Conservation (phyloP, 2,113 vertebrate species). For the Felis catus region F.catus_Fca126_mat1.0 CM031412.1:178844501-178845000, state of each 20-base stretch:
- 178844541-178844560: not conserved
- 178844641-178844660: not conserved
- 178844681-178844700: not conserved
- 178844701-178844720: not conserved
- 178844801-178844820: not conserved
- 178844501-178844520: not conserved
- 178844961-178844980: not conserved
- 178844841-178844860: not conserved
- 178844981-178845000: accelerated
- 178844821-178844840: not conserved
- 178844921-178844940: not conserved
- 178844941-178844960: not conserved
- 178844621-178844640: not conserved
- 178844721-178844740: not conserved
- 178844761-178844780: not conserved
- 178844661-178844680: not conserved
- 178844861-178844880: not conserved
- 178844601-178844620: not conserved
- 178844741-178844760: not conserved
- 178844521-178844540: not conserved
- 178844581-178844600: not conserved
- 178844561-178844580: not conserved
- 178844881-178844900: not conserved
- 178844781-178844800: not conserved
- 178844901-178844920: not conserved